phyloP scores from a whole-genome alignment of 2,888 invertebrate species.

The Pecten maximus region DNA sequence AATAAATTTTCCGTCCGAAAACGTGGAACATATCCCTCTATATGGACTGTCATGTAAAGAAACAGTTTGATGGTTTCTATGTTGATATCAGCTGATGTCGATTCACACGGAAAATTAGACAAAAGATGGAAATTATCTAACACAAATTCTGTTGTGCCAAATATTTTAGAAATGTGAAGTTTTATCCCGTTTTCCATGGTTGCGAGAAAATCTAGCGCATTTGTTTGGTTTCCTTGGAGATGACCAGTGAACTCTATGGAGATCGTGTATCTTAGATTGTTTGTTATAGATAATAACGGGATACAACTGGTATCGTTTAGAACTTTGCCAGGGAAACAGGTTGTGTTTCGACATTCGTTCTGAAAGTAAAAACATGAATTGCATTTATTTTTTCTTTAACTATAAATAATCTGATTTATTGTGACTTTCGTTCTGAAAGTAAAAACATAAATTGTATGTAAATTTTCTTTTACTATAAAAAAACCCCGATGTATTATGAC shows the following conservation, averaged over 20 bases:
- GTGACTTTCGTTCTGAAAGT: slow-evolving; percentile 42
- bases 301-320: background rate
- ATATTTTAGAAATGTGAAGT: background rate
- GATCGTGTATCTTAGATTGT: slow-evolving; percentile 36
- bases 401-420: too few species aligned
- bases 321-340: slow-evolving; percentile 40
- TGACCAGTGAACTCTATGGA: background rate
- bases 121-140: background rate
- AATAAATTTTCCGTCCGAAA: background rate
- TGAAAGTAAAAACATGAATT: slow-evolving; percentile 27
- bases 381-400: too few species aligned
- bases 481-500: too few species aligned
- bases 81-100: background rate
- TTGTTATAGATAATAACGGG: background rate
- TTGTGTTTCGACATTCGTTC: slow-evolving; percentile 38
- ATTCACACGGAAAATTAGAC: background rate
- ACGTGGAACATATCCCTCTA: background rate
- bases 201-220: background rate
- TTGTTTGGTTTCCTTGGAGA: background rate
- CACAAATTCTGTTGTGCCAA: background rate
- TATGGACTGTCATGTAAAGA: background rate
- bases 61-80: background rate
- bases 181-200: background rate
- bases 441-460: too few species aligned
- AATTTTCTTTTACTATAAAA: too few species aligned